Evolutionary conservation across 2,113 vertebrate genomes (phyloP), one percentile per base, ranked within the genome.

Genomic region (Motacilla tschutschensis): DNA sequence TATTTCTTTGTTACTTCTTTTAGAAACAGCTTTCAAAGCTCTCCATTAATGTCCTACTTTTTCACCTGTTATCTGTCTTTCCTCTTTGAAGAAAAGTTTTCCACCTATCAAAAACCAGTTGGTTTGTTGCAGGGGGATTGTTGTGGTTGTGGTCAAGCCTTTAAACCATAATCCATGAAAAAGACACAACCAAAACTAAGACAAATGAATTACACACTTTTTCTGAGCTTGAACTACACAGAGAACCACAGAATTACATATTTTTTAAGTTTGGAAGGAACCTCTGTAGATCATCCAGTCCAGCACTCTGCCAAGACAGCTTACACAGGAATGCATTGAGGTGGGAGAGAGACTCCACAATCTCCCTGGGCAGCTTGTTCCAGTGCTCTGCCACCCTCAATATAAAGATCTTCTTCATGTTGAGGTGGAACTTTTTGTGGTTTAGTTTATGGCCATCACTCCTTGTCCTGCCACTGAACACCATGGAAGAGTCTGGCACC

Each of bases 1-100:
- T 91, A 62, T 70, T 74, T 70, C 17, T 83, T 78, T 79, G 21
- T 80, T 89, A n/a, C n/a, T 76, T 19, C 24, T 79, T 87, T 79
- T 65, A 28, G 67, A 46, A 77, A n/a, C 2, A 80, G 25, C 18
- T 82, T 74, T 71, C 29, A 73, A 54, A 76, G 17, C 19, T 84
- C 16, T 46, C 21, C 24, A n/a, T 12, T 88, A 75, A 54, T 8
- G 15, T 62, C 51, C 26, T 43, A 35, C 4, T 41, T 77, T 71
- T 91, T 78, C 14, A 67, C 33, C 22, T 73, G 11, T 63, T 19
- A 17, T 58, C 43, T 31, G 10, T 53, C 38, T 50, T 83, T 57
- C 24, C 7, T 65, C 31, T 70, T 67, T 36, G 28, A 84, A 55
- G 5, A 59, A 29, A 63, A 50, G 8, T 47, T 41, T 48, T 65